These are phyloP conservation scores for Pyrochroa serraticornis DNA, from an alignment of 2,888 invertebrate species.

Conservation along the genomic window DNA sequence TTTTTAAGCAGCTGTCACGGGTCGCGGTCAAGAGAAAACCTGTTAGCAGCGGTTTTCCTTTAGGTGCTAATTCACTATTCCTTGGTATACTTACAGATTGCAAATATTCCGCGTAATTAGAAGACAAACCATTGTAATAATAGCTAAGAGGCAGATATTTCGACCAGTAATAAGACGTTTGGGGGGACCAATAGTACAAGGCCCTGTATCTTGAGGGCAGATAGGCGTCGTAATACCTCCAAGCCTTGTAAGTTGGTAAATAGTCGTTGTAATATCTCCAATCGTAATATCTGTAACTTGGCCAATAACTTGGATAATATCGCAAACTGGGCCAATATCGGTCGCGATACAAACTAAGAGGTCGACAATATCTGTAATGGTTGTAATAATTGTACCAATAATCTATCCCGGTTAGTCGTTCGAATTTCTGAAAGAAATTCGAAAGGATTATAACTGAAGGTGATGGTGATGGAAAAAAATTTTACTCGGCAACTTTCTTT, in stretches of 20 bases:
- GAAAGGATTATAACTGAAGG: neutral
- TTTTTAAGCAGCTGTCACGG: too few relatives aligned
- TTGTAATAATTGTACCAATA: slow-evolving; percentile 24
- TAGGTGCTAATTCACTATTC: neutral
- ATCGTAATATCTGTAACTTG: slow-evolving; percentile 14
- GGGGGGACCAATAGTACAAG: slow-evolving; percentile 11
- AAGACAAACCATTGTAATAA: slow-evolving; percentile 6
- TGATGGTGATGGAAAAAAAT: neutral
- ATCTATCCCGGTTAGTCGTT: slow-evolving; percentile 12
- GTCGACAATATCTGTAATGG: slow-evolving; percentile 39
- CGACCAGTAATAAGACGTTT: slow-evolving; percentile 23
- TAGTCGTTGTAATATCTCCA: slow-evolving; percentile 5
- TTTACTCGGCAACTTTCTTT: neutral
- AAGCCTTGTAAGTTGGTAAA: neutral
- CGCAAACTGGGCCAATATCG: slow-evolving; percentile 41
- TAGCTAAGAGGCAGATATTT: slow-evolving; percentile 26
- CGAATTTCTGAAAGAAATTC: slow-evolving; percentile 26
- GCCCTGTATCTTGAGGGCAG: neutral
- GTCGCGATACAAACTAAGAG: slow-evolving; percentile 44
- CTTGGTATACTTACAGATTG: slow-evolving; percentile 20
- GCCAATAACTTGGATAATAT: slow-evolving; percentile 22
- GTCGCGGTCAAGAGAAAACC: neutral
- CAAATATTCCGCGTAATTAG: slow-evolving; percentile 17
- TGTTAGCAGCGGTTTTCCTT: neutral
- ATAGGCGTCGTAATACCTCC: slow-evolving; percentile 3